These are phyloP conservation scores for Sinosuthora webbiana DNA, from an alignment of 2,113 vertebrate species.

Conservation along the genomic window DNA sequence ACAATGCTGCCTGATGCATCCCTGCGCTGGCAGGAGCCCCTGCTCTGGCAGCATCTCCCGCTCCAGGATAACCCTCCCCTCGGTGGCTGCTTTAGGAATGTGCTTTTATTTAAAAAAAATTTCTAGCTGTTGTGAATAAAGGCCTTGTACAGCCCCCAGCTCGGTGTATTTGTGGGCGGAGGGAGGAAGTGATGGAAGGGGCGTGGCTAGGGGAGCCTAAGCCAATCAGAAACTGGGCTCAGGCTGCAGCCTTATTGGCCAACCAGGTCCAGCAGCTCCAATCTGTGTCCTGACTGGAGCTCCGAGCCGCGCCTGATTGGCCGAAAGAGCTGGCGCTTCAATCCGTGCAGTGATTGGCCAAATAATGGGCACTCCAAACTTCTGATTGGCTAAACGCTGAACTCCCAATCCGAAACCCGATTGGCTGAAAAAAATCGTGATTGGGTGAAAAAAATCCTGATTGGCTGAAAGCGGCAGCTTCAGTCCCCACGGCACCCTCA, in stretches of 20 bases:
- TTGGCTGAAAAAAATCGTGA: background rate
- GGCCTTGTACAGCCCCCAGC: background rate
- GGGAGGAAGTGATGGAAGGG: accelerated
- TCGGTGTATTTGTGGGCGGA: accelerated
- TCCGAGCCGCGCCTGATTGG: background rate
- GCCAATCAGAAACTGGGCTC: background rate
- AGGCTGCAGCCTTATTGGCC: background rate
- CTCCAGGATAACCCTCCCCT: background rate
- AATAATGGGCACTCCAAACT: too few relatives aligned
- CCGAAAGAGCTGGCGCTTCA: accelerated
- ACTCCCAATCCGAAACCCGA: background rate
- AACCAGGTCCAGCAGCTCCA: background rate
- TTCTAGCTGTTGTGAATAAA: background rate
- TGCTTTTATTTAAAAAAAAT: background rate
- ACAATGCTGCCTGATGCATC: background rate
- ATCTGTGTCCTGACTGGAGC: accelerated
- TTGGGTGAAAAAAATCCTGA: too few relatives aligned
- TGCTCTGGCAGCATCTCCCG: accelerated
- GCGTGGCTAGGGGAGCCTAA: accelerated
- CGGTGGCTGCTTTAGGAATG: background rate
- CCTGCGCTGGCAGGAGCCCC: accelerated
- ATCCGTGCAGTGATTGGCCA: too few relatives aligned
- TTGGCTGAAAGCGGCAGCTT: background rate
- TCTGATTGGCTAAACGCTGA: too few relatives aligned
- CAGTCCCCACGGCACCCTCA: too few relatives aligned